A percentile compares a stretch with the other conserved stretches of the same genome.
Conservation (phyloP, 2,888 invertebrate genomes). For the Ptilodon capucinus region DNA sequence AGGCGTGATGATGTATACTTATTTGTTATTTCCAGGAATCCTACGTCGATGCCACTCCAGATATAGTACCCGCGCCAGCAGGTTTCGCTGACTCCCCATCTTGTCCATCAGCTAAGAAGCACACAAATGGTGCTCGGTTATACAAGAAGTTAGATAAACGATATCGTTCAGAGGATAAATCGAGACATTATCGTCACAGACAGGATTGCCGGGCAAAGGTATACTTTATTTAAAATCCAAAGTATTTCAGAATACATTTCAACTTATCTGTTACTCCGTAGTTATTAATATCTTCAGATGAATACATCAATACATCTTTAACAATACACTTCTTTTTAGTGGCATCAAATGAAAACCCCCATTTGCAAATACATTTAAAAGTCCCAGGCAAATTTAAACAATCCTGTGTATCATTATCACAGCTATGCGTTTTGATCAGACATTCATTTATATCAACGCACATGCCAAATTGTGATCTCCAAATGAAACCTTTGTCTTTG, state of each 20-base stretch:
- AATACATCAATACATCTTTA: slow-evolving; percentile 8
- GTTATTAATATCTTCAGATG: neutral
- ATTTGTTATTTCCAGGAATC: slow-evolving; percentile 58
- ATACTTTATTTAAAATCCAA: slow-evolving; percentile 16
- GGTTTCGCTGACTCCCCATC: slow-evolving; percentile 93
- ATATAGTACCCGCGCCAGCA: slow-evolving; percentile 94
- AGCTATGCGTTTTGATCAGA: slow-evolving; percentile 53
- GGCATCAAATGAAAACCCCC: slow-evolving; percentile 62
- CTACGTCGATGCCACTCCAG: slow-evolving; percentile 79
- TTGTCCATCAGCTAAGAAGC: slow-evolving; percentile 63
- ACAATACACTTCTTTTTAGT: slow-evolving; percentile 25
- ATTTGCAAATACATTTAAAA: slow-evolving; percentile 75
- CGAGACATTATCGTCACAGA: slow-evolving; percentile 84
- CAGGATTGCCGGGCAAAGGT: slow-evolving; percentile 92
- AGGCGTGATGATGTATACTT: too few species aligned
- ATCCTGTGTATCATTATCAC: slow-evolving; percentile 64
- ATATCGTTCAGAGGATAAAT: slow-evolving; percentile 90
- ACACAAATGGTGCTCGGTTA: slow-evolving; percentile 78
- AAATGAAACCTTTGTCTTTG: slow-evolving; percentile 72
- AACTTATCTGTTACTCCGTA: slow-evolving; percentile 10
- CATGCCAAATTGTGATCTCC: slow-evolving; percentile 83
- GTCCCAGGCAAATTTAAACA: slow-evolving; percentile 83
- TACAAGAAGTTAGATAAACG: slow-evolving; percentile 91
- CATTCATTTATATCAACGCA: slow-evolving; percentile 86
- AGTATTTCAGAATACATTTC: slow-evolving; percentile 1